These are phyloP conservation scores for Penaeus monodon DNA, from an alignment of 2,888 invertebrate genomes.

Conservation along the genomic window DNA sequence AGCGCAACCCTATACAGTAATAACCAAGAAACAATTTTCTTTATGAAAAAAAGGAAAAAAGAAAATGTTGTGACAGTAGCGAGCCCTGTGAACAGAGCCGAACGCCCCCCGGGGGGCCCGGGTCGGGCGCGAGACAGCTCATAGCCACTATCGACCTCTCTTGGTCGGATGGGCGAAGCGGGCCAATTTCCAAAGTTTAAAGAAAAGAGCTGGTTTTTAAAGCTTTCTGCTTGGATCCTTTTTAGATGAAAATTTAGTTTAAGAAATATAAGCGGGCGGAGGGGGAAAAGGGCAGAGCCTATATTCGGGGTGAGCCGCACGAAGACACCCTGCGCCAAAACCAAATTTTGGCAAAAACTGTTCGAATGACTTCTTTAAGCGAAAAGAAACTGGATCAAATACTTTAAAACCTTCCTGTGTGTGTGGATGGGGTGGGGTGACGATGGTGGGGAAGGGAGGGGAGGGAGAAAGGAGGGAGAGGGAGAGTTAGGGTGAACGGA, in stretches of 20 bases:
- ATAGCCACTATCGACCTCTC: slow-evolving; percentile 28
- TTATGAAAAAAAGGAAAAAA: too few relatives aligned
- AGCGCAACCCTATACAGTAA: too few relatives aligned
- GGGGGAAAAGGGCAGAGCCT: background rate
- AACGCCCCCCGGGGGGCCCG: too few relatives aligned
- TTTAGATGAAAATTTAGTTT: slow-evolving; percentile 55
- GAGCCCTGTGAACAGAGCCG: too few relatives aligned
- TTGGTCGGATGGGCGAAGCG: slow-evolving; percentile 28
- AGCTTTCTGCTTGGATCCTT: slow-evolving; percentile 51
- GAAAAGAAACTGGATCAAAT: background rate
- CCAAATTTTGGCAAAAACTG: background rate
- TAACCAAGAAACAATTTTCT: too few relatives aligned
- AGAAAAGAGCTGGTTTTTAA: slow-evolving; percentile 49
- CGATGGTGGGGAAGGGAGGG: too few relatives aligned
- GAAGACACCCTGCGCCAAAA: background rate
- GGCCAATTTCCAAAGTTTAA: slow-evolving; percentile 54
- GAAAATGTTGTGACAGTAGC: too few relatives aligned
- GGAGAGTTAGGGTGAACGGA: too few relatives aligned
- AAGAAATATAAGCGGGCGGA: slow-evolving; percentile 37
- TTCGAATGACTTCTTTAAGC: background rate
- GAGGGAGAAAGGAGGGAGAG: too few relatives aligned
- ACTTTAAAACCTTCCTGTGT: background rate
- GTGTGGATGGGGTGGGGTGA: too few relatives aligned
- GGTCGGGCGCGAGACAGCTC: background rate
- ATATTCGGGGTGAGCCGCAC: background rate